Percentiles rank a stretch among this genome's conserved stretches.
These are phyloP conservation scores for Etheostoma perlongum DNA, from an alignment of 2,797 vertebrate genomes.

Conservation along the genomic window DNA sequence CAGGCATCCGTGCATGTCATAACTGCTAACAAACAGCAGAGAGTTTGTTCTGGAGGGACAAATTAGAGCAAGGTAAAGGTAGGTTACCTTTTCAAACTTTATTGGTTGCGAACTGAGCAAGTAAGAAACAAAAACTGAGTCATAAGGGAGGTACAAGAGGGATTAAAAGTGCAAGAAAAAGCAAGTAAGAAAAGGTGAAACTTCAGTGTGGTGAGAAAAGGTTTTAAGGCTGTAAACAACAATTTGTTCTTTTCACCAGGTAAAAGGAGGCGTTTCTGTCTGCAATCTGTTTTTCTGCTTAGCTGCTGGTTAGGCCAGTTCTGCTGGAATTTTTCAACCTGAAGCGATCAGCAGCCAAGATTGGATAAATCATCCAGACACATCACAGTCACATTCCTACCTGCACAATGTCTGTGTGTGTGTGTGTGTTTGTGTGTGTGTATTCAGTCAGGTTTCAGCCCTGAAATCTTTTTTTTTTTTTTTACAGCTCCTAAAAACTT, in stretches of 20 bases:
- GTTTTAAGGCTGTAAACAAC: background rate
- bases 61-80: background rate
- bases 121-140: background rate
- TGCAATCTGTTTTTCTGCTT: constrained; percentile 20
- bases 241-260: constrained; percentile 16
- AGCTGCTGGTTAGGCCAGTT: constrained; percentile 28
- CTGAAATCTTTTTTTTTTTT: constrained; percentile 12
- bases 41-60: background rate
- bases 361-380: background rate
- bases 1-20: background rate
- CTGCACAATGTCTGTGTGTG: constrained; percentile 12
- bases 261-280: constrained; percentile 12
- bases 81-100: background rate
- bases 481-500: constrained; percentile 1
- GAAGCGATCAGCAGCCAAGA: constrained; percentile 29
- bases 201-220: background rate
- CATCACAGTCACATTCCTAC: constrained; percentile 35
- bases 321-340: constrained; percentile 29
- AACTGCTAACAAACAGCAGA: constrained; percentile 1
- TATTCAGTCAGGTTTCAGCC: constrained; percentile 26
- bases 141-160: background rate
- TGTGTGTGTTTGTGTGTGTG: constrained; percentile 27
- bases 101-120: background rate
- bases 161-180: constrained; percentile 2
- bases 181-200: constrained; percentile 12